Conservation (phyloP, 2,888 invertebrate genomes). For the Trissolcus japonicus region DNA sequence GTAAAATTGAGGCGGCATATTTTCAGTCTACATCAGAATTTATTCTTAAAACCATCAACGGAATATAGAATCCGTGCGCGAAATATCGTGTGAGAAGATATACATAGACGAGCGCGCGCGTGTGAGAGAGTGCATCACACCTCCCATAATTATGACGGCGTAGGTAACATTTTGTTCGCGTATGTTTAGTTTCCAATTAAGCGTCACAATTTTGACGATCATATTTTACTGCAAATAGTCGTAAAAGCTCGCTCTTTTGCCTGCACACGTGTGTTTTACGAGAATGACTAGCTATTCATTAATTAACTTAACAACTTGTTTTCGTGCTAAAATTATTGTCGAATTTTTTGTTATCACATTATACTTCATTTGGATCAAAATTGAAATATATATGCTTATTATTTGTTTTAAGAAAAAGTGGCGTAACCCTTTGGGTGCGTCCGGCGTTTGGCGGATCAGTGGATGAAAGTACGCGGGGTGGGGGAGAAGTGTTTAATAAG, state of each 20-base stretch:
- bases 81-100: no score
- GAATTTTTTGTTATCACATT: not conserved
- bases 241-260: constrained; percentile 18
- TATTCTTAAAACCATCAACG: no score
- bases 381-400: not conserved
- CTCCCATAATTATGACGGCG: constrained; percentile 28
- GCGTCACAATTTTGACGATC: constrained; percentile 30
- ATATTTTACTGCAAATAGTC: constrained; percentile 24
- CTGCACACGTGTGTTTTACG: constrained; percentile 23
- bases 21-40: no score
- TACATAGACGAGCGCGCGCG: no score
- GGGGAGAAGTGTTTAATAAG: constrained; percentile 69
- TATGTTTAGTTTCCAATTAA: constrained; percentile 30
- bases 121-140: not conserved
- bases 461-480: constrained; percentile 45
- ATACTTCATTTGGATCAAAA: not conserved
- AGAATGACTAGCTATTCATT: constrained; percentile 12
- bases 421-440: constrained; percentile 45
- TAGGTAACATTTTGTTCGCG: constrained; percentile 24
- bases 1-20: no score
- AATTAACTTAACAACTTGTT: constrained; percentile 4
- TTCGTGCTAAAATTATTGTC: not conserved
- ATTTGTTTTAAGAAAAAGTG: constrained; percentile 18
- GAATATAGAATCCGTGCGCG: no score
- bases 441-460: constrained; percentile 49